Evolutionary conservation across 2,888 invertebrate genomes (phyloP).

Genomic region (Meiosimyza platycephala): DNA sequence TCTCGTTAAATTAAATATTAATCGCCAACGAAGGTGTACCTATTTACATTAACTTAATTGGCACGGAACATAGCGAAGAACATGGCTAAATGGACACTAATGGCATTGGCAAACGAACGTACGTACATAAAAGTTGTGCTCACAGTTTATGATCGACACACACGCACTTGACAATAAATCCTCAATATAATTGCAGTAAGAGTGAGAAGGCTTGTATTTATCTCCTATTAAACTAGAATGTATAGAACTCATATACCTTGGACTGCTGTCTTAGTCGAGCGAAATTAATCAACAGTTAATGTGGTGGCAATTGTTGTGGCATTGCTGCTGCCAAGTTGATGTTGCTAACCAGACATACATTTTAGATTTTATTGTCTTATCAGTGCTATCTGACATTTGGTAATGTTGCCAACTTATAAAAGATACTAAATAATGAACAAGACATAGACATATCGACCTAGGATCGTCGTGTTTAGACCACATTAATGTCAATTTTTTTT

Average conservation of each 20-base stretch:
- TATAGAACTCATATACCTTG: neutral
- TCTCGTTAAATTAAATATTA: slow-evolving; percentile 16
- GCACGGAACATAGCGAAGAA: slow-evolving; percentile 1
- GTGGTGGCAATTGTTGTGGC: neutral
- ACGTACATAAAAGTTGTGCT: neutral
- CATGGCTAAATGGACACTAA: slow-evolving; percentile 22
- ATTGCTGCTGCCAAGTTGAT: neutral
- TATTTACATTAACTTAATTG: slow-evolving; percentile 24
- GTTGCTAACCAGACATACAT: slow-evolving; percentile 14
- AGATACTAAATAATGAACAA: too few relatives aligned
- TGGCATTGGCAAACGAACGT: slow-evolving; percentile 8
- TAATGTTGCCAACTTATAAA: too few relatives aligned
- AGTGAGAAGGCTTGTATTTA: neutral
- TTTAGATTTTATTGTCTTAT: slow-evolving; percentile 18
- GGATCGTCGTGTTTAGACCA: slow-evolving; percentile 9
- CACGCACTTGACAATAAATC: slow-evolving; percentile 29
- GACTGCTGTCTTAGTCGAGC: neutral
- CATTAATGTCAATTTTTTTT: neutral
- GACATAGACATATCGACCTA: too few relatives aligned
- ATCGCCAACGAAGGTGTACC: slow-evolving; percentile 29
- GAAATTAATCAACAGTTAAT: slow-evolving; percentile 24
- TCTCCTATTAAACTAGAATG: neutral
- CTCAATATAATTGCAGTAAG: neutral
- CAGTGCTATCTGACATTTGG: slow-evolving; percentile 18
- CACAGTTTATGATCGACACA: slow-evolving; percentile 25